Percentiles rank a stretch among this genome's conserved stretches.
phyloP scores from a whole-genome alignment of 2,797 vertebrate species.

The Paramormyrops hopkinsi region DNA sequence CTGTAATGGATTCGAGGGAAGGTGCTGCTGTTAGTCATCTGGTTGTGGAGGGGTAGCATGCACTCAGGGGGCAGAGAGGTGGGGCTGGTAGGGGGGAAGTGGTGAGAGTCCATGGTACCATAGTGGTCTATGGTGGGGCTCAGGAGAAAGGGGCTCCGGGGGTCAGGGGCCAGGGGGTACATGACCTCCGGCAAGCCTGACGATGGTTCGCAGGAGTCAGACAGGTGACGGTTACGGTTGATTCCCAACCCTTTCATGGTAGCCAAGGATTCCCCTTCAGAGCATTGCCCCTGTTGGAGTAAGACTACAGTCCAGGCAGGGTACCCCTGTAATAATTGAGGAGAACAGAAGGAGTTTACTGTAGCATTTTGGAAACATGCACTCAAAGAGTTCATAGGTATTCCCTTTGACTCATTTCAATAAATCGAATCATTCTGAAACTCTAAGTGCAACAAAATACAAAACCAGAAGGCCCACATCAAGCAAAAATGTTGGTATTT shows the following conservation, averaged over 20 bases:
- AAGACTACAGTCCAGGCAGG: conserved; percentile 39
- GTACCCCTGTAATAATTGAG: conserved; percentile 47
- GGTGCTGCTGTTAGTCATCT: conserved; percentile 92
- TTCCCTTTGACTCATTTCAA: not conserved
- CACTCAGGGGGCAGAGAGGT: conserved; percentile 78
- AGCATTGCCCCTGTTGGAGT: conserved; percentile 54
- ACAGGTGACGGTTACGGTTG: conserved; percentile 85
- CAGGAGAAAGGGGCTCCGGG: conserved; percentile 84
- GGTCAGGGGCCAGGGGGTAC: conserved; percentile 64
- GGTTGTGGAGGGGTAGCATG: conserved; percentile 88
- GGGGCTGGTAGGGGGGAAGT: conserved; percentile 64
- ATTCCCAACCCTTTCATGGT: conserved; percentile 95
- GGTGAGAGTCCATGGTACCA: conserved; percentile 73
- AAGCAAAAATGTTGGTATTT: not conserved
- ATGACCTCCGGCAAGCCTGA: conserved; percentile 74
- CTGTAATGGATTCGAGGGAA: conserved; percentile 96
- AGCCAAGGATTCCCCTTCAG: conserved; percentile 55
- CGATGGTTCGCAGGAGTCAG: conserved; percentile 83
- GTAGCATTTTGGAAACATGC: not conserved
- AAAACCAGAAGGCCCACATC: not conserved
- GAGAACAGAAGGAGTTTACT: not conserved
- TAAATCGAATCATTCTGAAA: not conserved
- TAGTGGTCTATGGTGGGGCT: conserved; percentile 81
- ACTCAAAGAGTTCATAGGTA: not conserved
- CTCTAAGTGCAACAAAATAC: not conserved